phyloP scores from a whole-genome alignment of 1,140 invertebrate species.

The Lerema accius region DNA sequence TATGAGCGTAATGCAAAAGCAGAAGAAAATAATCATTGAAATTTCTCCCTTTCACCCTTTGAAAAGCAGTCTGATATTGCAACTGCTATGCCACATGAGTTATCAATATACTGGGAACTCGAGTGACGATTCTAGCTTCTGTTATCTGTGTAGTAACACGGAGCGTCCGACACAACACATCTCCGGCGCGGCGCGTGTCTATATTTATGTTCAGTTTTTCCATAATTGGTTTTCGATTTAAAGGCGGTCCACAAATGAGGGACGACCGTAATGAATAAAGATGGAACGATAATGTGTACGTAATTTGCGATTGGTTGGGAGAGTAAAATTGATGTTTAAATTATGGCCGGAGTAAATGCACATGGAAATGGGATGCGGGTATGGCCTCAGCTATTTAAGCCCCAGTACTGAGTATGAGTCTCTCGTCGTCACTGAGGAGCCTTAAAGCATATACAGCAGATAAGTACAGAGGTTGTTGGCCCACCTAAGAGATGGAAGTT shows the following conservation, averaged over 20 bases:
- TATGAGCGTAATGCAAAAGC: too few species aligned
- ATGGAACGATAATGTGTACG: constrained; percentile 28
- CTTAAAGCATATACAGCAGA: too few species aligned
- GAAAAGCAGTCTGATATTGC: too few species aligned
- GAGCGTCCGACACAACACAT: constrained; percentile 37
- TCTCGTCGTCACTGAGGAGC: too few species aligned
- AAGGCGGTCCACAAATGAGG: constrained; percentile 55
- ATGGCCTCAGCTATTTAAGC: too few species aligned
- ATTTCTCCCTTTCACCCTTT: too few species aligned
- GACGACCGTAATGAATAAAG: constrained; percentile 23
- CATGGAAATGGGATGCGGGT: background rate
- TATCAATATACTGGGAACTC: too few species aligned
- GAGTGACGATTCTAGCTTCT: constrained; percentile 18
- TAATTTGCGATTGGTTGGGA: constrained; percentile 20
- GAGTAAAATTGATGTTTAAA: constrained; percentile 27
- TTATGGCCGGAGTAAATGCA: background rate
- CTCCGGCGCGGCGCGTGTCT: constrained; percentile 45
- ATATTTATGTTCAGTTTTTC: constrained; percentile 69
- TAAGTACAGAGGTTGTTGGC: too few species aligned
- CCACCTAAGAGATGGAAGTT: too few species aligned
- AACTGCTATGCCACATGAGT: too few species aligned
- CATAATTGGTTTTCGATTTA: constrained; percentile 78
- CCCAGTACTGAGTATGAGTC: too few species aligned
- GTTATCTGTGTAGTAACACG: constrained; percentile 30
- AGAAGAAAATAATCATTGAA: too few species aligned